Conservation (phyloP, 2,797 vertebrate genomes). For the Aldrovandia affinis region DNA sequence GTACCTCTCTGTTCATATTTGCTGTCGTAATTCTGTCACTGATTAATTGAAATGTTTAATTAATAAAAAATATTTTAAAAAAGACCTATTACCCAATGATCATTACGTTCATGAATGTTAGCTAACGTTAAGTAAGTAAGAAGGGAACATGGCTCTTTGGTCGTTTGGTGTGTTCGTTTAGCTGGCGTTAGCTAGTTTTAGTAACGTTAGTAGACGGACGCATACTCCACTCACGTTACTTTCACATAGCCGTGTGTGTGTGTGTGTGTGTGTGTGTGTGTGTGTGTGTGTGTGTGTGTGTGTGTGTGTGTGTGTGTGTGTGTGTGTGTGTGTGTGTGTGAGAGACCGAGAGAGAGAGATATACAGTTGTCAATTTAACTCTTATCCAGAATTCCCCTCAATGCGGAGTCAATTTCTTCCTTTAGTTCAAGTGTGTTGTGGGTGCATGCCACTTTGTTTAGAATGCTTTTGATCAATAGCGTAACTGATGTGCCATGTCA, state of each 20-base stretch:
- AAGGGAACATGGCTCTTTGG: neutral
- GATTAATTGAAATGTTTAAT: neutral
- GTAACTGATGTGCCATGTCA: neutral
- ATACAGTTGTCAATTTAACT: neutral
- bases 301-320: too few relatives aligned
- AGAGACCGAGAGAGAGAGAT: neutral
- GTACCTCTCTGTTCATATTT: neutral
- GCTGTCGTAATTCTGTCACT: neutral
- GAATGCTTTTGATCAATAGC: neutral
- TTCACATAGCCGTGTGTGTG: too few relatives aligned
- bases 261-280: too few relatives aligned
- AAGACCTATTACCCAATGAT: neutral
- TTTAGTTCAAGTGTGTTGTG: neutral
- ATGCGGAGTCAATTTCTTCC: neutral
- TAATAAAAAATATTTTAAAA: neutral
- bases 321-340: neutral
- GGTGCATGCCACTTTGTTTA: neutral
- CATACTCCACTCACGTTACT: neutral
- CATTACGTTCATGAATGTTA: neutral
- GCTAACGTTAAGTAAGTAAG: neutral
- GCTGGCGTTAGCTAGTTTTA: too few relatives aligned
- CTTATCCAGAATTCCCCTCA: neutral
- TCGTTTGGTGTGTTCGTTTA: neutral
- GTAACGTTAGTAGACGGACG: neutral
- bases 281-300: too few relatives aligned